A percentile compares a stretch with the other conserved stretches of the same genome.
Evolutionary conservation across 2,888 invertebrate species (phyloP).

Genomic region (Drosophila nr. medialis): DNA sequence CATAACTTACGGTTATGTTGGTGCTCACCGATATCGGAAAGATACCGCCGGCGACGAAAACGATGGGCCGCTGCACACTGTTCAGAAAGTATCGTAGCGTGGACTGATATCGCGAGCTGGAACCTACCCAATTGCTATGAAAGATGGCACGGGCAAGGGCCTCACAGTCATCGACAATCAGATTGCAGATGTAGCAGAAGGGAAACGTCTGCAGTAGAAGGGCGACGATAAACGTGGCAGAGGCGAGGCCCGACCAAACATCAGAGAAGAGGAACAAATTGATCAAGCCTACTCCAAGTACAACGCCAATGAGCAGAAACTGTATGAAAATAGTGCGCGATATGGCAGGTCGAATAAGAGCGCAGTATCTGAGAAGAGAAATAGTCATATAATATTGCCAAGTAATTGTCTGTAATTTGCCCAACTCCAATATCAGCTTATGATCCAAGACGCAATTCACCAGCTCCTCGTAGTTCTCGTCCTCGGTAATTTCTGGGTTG

Average conservation of each 20-base stretch:
- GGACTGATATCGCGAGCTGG: constrained; percentile 55
- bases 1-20: constrained; percentile 66
- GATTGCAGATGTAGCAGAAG: constrained; percentile 73
- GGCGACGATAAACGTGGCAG: constrained; percentile 53
- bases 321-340: constrained; percentile 74
- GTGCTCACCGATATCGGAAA: constrained; percentile 64
- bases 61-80: not conserved
- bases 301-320: constrained; percentile 66
- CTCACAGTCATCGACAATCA: constrained; percentile 72
- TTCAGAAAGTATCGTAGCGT: constrained; percentile 64
- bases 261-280: constrained; percentile 68
- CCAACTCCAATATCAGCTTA: constrained; percentile 68
- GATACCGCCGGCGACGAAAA: constrained; percentile 58
- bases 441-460: constrained; percentile 73
- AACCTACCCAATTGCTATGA: constrained; percentile 74
- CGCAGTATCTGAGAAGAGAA: constrained; percentile 45
- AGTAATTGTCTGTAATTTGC: not conserved
- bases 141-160: constrained; percentile 64
- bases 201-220: constrained; percentile 71
- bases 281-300: constrained; percentile 66
- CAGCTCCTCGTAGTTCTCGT: constrained; percentile 68
- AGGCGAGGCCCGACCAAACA: constrained; percentile 62
- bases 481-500: constrained; percentile 32
- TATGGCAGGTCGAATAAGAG: constrained; percentile 65
- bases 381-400: not conserved